Base-by-base conservation (phyloP, 2,888 invertebrate genomes). In the Himalopsyche japonica region DNA sequence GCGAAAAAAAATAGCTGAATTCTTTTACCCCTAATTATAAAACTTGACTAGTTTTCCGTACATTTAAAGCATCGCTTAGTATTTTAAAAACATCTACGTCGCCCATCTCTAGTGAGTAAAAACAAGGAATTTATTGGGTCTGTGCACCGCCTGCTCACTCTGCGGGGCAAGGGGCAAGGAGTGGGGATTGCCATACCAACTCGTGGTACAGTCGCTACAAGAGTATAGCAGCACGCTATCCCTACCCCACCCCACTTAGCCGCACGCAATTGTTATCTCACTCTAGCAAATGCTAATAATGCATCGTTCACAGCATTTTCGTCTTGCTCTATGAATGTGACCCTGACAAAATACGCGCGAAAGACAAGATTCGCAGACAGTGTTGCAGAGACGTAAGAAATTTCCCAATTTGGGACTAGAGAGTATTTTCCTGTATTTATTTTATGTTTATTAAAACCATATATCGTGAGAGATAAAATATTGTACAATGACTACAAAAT, bases 121-220 rank as follows among this genome's bases (percentile, higher is more conserved):
- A 57, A 57, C 57, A 57, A 57, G 57, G 57, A 57, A 57, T 57
- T 57, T 57, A 57, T 57, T 57, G n/a, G 57, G 57, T 57, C 57
- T 57, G 57, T 57, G 57, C 57, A 57, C 57, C 57, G 57, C 57
- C 57, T 57, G 57, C 57, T 57, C 57, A 57, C 89, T 89, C 88
- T 88, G 89, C 88, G 88, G 87, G 87, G 86, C 87, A 88, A 87
- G 87, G 89, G 89, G 89, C 89, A 88, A 89, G 89, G 89, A 90
- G 88, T 88, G 88, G 89, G 89, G 88, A 88, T 88, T 89, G 90
- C 91, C 76, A 76, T 82, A 81, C 82, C 79, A 76, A 57, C 47
- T 43, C 20, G 30, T 18, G 81, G 86, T 86, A 86, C 86, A 86
- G 86, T 84, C 86, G 86, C 82, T 82, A 80, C 85, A 84, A 85